Evolutionary conservation across 1,140 invertebrate species (phyloP).

Genomic region (Drosophila funebris): DNA sequence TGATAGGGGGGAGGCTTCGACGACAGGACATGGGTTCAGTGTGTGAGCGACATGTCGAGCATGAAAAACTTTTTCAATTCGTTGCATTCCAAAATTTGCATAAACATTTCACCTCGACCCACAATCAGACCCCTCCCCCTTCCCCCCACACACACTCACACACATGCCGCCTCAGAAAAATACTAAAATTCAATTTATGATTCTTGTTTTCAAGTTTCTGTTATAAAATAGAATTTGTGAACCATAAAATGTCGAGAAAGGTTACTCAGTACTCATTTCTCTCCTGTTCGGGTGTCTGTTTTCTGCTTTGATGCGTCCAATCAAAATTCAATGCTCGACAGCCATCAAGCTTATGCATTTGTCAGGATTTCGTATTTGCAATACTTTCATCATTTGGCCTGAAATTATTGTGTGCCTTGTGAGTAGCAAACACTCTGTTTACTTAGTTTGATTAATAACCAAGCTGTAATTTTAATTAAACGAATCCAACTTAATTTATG

Average conservation of each 20-base stretch:
- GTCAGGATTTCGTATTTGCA: background rate
- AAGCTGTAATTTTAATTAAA: conserved; percentile 77
- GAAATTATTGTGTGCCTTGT: conserved; percentile 8
- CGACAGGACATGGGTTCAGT: background rate
- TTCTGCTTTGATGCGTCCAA: conserved; percentile 69
- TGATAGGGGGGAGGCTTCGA: background rate
- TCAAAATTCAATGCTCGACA: conserved; percentile 71
- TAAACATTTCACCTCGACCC: conserved; percentile 36
- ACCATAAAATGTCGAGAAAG: conserved; percentile 24
- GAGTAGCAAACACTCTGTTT: background rate
- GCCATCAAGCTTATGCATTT: conserved; percentile 1
- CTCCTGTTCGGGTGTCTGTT: conserved; percentile 47
- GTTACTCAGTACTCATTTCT: conserved; percentile 3
- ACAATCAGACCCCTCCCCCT: background rate
- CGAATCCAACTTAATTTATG: conserved; percentile 80
- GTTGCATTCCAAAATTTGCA: conserved; percentile 60
- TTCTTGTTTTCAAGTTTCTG: conserved; percentile 38
- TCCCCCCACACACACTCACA: too few relatives aligned
- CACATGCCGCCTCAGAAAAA: conserved; percentile 4
- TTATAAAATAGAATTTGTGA: conserved; percentile 27
- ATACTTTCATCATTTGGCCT: conserved; percentile 2
- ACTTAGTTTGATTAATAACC: conserved; percentile 70
- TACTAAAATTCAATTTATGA: conserved; percentile 55
- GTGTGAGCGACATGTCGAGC: conserved; percentile 24
- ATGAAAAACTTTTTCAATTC: conserved; percentile 71